Percentiles rank a stretch among this genome's conserved stretches.
phyloP scores from a whole-genome alignment of 2,797 vertebrate genomes.

The Astyanax mexicanus region DNA sequence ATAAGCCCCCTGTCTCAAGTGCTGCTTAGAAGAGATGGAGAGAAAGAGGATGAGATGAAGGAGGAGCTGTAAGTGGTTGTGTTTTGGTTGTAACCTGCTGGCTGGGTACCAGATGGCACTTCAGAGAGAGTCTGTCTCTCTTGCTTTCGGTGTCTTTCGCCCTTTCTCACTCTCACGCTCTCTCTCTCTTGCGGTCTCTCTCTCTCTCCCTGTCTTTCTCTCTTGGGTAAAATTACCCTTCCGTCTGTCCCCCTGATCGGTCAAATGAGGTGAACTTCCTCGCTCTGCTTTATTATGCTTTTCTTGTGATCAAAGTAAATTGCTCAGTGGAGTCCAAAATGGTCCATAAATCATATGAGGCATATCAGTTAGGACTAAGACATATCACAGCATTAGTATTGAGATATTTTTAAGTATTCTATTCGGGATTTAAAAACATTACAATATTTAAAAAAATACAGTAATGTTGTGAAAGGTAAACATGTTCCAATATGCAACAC shows the following conservation, averaged over 20 bases:
- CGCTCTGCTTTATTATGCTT: neutral
- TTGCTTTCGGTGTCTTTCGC: neutral
- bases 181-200: neutral
- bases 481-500: too few species aligned
- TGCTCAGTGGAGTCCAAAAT: too few species aligned
- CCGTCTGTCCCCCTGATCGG: neutral
- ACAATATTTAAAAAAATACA: too few species aligned
- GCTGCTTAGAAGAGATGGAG: neutral
- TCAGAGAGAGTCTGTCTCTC: neutral
- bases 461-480: too few species aligned
- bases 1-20: neutral
- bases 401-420: too few species aligned
- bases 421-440: too few species aligned
- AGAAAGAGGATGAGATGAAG: neutral
- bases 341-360: too few species aligned
- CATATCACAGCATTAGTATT: too few species aligned
- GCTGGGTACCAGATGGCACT: conserved; percentile 31
- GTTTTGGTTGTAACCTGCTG: conserved; percentile 1
- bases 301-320: neutral
- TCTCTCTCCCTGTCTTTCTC: neutral
- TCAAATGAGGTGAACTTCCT: conserved; percentile 8
- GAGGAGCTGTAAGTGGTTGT: neutral
- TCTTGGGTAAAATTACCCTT: neutral
- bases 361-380: too few species aligned
- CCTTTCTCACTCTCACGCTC: neutral